A percentile compares a stretch with the other conserved stretches of the same genome.
Evolutionary conservation across 2,888 invertebrate species (phyloP).

Genomic region (Listrodromus nycthemerus): DNA sequence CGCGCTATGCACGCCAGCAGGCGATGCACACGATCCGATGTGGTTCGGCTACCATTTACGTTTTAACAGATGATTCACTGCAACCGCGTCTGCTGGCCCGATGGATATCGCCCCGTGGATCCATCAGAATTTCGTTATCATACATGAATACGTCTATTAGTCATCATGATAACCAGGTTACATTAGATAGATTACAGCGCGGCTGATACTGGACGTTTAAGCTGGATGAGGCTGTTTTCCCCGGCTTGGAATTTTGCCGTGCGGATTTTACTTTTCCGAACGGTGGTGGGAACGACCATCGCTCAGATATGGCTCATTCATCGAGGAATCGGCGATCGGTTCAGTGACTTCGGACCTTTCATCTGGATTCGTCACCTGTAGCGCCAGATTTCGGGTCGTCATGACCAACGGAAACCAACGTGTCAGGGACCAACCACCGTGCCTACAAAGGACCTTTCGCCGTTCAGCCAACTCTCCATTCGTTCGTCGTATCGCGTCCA

Average conservation of each 20-base stretch:
- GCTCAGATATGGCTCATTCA: too few species aligned
- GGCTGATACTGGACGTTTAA: too few species aligned
- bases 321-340: too few species aligned
- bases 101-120: neutral
- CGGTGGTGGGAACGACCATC: too few species aligned
- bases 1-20: neutral
- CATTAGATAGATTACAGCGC: neutral
- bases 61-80: too few species aligned
- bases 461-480: neutral
- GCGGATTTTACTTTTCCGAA: too few species aligned
- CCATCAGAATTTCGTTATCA: constrained; percentile 36
- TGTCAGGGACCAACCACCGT: neutral
- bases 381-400: neutral
- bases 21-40: too few species aligned
- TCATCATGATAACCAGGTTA: constrained; percentile 6
- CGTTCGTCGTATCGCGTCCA: constrained; percentile 3
- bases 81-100: too few species aligned
- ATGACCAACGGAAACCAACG: neutral
- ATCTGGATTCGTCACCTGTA: constrained; percentile 7
- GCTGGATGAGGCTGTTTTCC: too few species aligned
- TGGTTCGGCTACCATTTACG: too few species aligned
- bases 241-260: too few species aligned
- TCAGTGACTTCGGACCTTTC: neutral
- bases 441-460: neutral
- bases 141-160: constrained; percentile 45